Evolutionary conservation across 2,797 vertebrate species (phyloP).

Genomic region (Catamblyrhynchus diadema): DNA sequence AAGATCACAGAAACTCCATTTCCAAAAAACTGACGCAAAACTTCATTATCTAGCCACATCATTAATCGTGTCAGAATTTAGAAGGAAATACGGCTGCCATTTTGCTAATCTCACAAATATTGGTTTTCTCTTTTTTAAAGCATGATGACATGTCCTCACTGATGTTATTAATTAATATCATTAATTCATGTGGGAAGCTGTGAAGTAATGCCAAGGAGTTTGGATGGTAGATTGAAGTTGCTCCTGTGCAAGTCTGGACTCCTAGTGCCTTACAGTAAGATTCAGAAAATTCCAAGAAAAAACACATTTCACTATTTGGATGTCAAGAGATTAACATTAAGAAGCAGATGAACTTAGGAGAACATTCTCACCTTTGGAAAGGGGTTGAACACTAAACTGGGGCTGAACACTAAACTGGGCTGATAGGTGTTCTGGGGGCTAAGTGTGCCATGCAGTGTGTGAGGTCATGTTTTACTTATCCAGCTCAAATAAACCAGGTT

Average conservation of each 20-base stretch:
- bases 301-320: not conserved
- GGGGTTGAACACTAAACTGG: not conserved
- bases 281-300: not conserved
- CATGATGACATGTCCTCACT: not conserved
- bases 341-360: not conserved
- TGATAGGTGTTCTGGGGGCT: not conserved
- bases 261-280: not conserved
- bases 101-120: not conserved
- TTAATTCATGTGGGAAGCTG: not conserved
- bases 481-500: not conserved
- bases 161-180: not conserved
- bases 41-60: not conserved
- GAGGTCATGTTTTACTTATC: not conserved
- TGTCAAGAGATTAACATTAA: not conserved
- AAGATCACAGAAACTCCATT: not conserved
- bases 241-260: not conserved
- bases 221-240: not conserved
- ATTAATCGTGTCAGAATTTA: not conserved
- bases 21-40: not conserved
- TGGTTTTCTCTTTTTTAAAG: not conserved
- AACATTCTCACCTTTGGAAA: not conserved
- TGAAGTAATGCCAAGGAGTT: not conserved
- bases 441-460: not conserved
- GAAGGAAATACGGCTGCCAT: not conserved
- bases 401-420: not conserved